Evolutionary conservation across 2,113 vertebrate species (phyloP).

Genomic region (Marmota monax): DNA sequence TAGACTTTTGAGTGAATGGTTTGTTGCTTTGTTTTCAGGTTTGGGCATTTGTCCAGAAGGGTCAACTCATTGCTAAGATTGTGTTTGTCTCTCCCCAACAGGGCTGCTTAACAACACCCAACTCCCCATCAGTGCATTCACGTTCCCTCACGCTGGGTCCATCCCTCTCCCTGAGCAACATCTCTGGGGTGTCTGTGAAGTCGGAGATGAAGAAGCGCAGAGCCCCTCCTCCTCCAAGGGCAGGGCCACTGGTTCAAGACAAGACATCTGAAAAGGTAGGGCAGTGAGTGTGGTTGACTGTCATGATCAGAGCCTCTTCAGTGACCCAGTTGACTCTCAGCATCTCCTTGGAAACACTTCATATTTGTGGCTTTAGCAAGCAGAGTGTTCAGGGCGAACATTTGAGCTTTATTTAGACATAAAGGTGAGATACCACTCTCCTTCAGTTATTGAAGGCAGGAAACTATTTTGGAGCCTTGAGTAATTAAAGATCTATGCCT

Average conservation of each 20-base stretch:
- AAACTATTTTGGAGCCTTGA: not conserved
- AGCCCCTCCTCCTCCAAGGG: slow-evolving; percentile 89
- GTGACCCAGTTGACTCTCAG: fast-evolving
- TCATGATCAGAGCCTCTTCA: fast-evolving
- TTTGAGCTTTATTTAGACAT: not conserved
- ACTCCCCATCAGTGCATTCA: slow-evolving; percentile 86
- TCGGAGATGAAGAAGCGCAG: slow-evolving; percentile 93
- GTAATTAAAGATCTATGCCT: not conserved
- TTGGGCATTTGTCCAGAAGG: fast-evolving
- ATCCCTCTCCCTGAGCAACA: slow-evolving; percentile 92
- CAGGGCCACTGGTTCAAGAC: slow-evolving; percentile 74
- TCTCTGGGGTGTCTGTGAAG: slow-evolving; percentile 90
- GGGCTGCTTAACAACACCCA: slow-evolving; percentile 89
- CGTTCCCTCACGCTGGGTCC: slow-evolving; percentile 89
- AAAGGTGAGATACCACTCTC: not conserved
- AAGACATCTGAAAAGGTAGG: slow-evolving; percentile 85
- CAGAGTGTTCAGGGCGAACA: too few relatives aligned
- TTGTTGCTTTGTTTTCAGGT: not conserved
- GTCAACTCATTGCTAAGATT: fast-evolving
- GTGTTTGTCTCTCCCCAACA: slow-evolving; percentile 77
- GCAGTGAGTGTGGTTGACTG: fast-evolving
- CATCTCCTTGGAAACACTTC: not conserved
- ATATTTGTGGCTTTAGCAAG: not conserved
- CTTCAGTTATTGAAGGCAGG: not conserved
- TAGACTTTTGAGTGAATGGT: too few relatives aligned